A percentile compares a stretch with the other conserved stretches of the same genome.
Evolutionary conservation across 2,888 invertebrate species (phyloP).

Genomic region (Macrosoma leucophasiata): DNA sequence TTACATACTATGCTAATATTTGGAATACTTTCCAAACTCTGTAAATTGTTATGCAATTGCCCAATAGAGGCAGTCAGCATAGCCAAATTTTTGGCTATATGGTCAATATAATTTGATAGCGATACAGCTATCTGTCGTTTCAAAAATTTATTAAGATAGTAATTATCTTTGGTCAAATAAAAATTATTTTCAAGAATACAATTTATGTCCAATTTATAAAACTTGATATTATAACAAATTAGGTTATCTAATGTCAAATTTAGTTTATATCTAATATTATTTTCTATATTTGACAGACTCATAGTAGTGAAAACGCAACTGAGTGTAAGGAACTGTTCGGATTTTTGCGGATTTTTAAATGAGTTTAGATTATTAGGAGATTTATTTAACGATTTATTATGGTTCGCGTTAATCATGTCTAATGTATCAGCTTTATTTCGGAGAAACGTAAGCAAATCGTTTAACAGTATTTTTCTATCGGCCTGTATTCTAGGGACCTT

Average conservation of each 20-base stretch:
- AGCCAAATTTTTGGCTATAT: too few relatives aligned
- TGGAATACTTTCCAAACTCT: too few relatives aligned
- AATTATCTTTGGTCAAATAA: too few relatives aligned
- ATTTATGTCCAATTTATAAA: too few relatives aligned
- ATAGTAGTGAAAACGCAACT: constrained; percentile 3
- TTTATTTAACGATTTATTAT: neutral
- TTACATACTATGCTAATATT: too few relatives aligned
- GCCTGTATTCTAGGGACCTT: constrained; percentile 2
- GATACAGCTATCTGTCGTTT: too few relatives aligned
- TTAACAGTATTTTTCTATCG: constrained; percentile 7
- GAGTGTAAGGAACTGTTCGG: too few relatives aligned
- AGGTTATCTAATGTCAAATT: neutral
- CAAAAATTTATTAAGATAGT: too few relatives aligned
- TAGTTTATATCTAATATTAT: neutral
- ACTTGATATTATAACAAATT: constrained; percentile 5
- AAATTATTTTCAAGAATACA: too few relatives aligned
- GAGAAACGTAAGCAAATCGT: constrained; percentile 11
- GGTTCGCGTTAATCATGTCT: constrained; percentile 8
- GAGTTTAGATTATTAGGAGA: neutral
- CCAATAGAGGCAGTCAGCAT: too few relatives aligned
- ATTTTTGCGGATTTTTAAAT: neutral
- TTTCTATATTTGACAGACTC: neutral
- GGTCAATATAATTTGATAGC: too few relatives aligned
- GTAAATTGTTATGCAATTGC: too few relatives aligned
- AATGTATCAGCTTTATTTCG: constrained; percentile 10